Base-by-base conservation (phyloP, 2,888 invertebrate genomes). In the Drepanosiphum platanoidis region DNA sequence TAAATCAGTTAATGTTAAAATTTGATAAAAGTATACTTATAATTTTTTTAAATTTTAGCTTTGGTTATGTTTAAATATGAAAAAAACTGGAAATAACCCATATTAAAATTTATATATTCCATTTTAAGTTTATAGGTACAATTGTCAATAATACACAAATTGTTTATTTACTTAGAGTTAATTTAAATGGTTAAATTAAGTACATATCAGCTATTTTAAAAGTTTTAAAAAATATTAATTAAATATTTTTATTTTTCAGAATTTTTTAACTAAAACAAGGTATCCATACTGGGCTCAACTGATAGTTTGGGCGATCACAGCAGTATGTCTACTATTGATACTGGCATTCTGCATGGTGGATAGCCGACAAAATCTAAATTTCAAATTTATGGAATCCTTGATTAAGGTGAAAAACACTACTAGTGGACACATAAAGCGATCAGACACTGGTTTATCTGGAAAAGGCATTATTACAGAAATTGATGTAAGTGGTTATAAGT, bases 241-340 rank as follows among this genome's bases (percentile, higher is more conserved):
- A 27, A n/a, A 0, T 18, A 36, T 36, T 61, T 34, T 66, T 78
- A 18, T 42, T 42, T 82, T 83, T 46, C 27, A 83, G 83, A 83
- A 83, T 83, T 74, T 74, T 30, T 34, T 83, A 52, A 74, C 42
- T 9, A 83, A 74, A 7, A 39, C 66, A 34, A 74, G 46, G 3
- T 83, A 83, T 75, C 74, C 83, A 34, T 83, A 74, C 15, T 83
- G 83, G 83, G 74, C 83, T 74, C 83, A 83, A 66, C 61, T 83
- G 42, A 34, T 83, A 36, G 46, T 66, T 83, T 83, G 83, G 83
- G 64, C 74, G 18, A 83, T 75, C 18, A 74, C 83, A 66, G 74
- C 83, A 0, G 8, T 83, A 22, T 83, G 72, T 46, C 36, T 83
- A 18, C 18, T 83, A 7, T 46, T 83, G 52, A 83, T 83, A 74